Conservation (phyloP, 2,888 invertebrate species). For the Athalia circularis region DNA sequence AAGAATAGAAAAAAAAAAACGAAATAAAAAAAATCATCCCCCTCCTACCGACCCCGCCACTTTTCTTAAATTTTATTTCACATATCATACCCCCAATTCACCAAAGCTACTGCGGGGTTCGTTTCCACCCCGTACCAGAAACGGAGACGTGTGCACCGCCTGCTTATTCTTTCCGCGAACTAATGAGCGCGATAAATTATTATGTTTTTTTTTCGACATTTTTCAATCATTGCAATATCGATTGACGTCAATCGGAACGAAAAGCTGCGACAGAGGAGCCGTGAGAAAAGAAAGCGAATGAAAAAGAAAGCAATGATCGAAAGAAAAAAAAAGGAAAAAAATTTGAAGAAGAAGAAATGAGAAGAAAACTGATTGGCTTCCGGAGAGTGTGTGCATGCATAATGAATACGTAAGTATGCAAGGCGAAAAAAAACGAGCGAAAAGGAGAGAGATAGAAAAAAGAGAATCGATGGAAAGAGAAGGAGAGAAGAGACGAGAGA, state of each 20-base stretch:
- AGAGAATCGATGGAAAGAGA: too few relatives aligned
- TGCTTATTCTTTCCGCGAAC: not conserved
- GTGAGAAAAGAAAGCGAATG: slow-evolving; percentile 43
- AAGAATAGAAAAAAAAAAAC: not conserved
- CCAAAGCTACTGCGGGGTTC: not conserved
- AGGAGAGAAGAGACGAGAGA: too few relatives aligned
- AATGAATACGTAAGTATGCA: too few relatives aligned
- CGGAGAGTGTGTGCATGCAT: not conserved
- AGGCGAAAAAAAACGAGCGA: too few relatives aligned
- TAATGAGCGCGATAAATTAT: slow-evolving; percentile 17
- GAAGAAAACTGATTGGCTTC: slow-evolving; percentile 18
- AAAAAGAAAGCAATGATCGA: slow-evolving; percentile 9
- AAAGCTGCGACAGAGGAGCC: slow-evolving; percentile 46
- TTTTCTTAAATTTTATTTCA: slow-evolving; percentile 1
- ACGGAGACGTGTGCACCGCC: slow-evolving; percentile 24
- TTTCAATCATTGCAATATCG: too few relatives aligned
- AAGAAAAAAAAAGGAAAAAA: not conserved
- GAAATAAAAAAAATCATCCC: slow-evolving; percentile 10
- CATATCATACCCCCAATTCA: too few relatives aligned
- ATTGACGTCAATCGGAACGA: too few relatives aligned
- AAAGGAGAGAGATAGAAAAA: too few relatives aligned
- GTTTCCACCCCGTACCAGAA: slow-evolving; percentile 26
- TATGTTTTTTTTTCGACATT: not conserved
- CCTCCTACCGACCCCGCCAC: slow-evolving; percentile 30
- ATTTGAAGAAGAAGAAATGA: not conserved